Conservation (phyloP, 2,113 vertebrate genomes). For the Sialia sialis region DNA sequence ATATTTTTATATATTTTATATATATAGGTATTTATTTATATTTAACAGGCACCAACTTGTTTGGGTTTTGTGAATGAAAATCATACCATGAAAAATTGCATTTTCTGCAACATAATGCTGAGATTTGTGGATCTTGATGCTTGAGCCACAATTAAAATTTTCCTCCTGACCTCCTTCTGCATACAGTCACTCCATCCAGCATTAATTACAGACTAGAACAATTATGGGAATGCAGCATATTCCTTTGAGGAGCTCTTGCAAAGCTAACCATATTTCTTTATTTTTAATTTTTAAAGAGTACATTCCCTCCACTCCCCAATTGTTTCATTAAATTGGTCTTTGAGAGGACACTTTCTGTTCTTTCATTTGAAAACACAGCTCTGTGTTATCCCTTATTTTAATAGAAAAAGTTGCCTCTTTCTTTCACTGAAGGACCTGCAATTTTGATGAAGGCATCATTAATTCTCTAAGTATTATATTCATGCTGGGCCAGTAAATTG, state of each 20-base stretch:
- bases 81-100: background rate
- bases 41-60: background rate
- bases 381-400: background rate
- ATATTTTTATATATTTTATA: no score
- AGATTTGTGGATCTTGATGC: background rate
- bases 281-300: background rate
- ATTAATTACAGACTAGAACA: background rate
- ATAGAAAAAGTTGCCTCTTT: background rate
- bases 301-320: background rate
- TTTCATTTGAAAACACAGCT: background rate
- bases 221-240: background rate
- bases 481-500: background rate
- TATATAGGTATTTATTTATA: no score
- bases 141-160: background rate
- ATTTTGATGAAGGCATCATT: background rate
- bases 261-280: background rate
- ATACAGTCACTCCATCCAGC: background rate
- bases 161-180: background rate
- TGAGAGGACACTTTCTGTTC: background rate
- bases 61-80: background rate
- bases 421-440: background rate
- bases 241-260: background rate
- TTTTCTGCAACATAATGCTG: background rate
- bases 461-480: background rate
- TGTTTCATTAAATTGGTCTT: background rate